Conservation (phyloP, 2,888 invertebrate genomes). For the Xestia xanthographa region DNA sequence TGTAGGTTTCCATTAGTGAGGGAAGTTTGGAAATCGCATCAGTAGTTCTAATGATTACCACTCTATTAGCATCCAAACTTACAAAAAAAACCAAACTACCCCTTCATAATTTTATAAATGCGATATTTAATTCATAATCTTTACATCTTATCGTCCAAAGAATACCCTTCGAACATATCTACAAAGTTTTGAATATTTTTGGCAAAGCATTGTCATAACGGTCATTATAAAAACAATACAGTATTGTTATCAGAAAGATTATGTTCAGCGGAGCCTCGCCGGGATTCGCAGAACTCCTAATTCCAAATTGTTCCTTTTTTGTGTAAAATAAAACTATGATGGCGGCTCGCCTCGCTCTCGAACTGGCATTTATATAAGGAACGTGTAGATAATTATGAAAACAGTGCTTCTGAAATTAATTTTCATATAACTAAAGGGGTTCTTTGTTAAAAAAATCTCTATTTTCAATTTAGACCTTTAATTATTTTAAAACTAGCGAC, state of each 20-base stretch:
- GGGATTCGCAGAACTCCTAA: constrained; percentile 39
- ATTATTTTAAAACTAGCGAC: background rate
- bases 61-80: background rate
- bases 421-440: background rate
- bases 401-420: background rate
- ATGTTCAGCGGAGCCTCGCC: constrained; percentile 17
- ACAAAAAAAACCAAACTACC: background rate
- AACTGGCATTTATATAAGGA: constrained; percentile 20
- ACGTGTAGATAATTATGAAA: constrained; percentile 17
- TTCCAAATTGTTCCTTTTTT: constrained; percentile 42
- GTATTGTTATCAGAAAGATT: constrained; percentile 35
- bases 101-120: background rate
- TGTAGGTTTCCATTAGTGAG: background rate
- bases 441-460: background rate
- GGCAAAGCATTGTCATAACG: constrained; percentile 6
- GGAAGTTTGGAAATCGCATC: background rate
- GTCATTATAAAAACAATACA: constrained; percentile 34
- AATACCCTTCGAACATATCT: background rate
- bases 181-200: constrained; percentile 12
- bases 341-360: background rate
- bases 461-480: background rate
- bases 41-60: background rate
- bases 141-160: background rate
- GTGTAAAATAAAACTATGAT: constrained; percentile 38
- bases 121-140: background rate